These are phyloP conservation scores for Epinephelus fuscoguttatus DNA, from an alignment of 2,113 vertebrate species.

Conservation along the genomic window DNA sequence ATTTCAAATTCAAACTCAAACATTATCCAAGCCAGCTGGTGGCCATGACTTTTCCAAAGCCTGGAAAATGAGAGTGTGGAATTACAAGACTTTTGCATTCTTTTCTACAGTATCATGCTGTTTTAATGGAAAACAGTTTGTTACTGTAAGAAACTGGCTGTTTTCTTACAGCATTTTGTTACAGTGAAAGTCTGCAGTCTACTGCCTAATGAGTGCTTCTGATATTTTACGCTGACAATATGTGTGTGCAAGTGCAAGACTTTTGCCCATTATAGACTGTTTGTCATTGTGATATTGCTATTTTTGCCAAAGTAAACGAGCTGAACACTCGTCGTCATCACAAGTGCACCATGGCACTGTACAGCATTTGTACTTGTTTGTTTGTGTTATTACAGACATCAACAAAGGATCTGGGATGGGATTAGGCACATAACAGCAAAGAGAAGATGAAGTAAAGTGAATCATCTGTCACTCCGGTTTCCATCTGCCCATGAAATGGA, in stretches of 20 bases:
- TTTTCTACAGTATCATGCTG: no score
- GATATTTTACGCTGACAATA: not conserved
- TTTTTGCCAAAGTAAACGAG: constrained; percentile 21
- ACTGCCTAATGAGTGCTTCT: not conserved
- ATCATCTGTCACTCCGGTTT: constrained; percentile 66
- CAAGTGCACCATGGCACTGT: not conserved
- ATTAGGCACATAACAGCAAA: constrained; percentile 47
- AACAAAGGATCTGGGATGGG: constrained; percentile 45
- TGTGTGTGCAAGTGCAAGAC: not conserved
- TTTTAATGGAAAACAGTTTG: no score
- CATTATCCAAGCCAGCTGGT: no score
- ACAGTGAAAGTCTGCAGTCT: not conserved
- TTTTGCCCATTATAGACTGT: not conserved
- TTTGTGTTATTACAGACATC: constrained; percentile 47
- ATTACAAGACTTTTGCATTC: no score
- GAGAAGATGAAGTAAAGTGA: constrained; percentile 59
- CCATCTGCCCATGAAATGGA: constrained; percentile 65
- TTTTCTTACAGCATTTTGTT: no score
- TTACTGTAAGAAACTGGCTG: no score
- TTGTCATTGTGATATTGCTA: not conserved
- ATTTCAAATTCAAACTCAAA: no score
- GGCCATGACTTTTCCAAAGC: no score
- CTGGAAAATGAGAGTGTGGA: no score
- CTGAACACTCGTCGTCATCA: constrained; percentile 3
- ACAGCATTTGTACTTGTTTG: constrained; percentile 50